These are phyloP conservation scores for Ostrea denselamellosa DNA, from an alignment of 1,140 invertebrate species.

Conservation along the genomic window DNA sequence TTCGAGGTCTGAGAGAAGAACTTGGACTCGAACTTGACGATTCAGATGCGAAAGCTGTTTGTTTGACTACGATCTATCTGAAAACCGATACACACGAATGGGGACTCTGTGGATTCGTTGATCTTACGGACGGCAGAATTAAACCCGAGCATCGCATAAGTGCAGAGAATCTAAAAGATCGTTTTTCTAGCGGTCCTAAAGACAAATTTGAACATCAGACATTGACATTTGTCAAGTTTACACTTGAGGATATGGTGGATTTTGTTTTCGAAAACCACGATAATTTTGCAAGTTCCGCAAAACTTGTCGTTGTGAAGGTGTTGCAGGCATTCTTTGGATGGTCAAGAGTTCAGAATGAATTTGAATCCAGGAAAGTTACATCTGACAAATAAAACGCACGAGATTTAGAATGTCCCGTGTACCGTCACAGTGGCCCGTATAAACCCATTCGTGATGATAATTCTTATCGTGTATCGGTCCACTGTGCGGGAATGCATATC, in stretches of 20 bases:
- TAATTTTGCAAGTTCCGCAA: constrained; percentile 62
- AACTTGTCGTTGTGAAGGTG: constrained; percentile 64
- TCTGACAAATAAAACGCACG: neutral
- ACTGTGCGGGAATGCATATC: too few relatives aligned
- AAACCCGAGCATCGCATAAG: constrained; percentile 49
- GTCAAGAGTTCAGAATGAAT: constrained; percentile 53
- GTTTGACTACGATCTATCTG: constrained; percentile 58
- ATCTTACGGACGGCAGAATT: constrained; percentile 55
- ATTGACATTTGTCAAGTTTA: constrained; percentile 53
- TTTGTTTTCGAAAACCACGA: constrained; percentile 60
- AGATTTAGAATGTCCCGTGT: too few relatives aligned
- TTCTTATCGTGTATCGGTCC: too few relatives aligned
- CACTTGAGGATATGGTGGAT: constrained; percentile 57
- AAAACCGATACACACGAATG: constrained; percentile 63
- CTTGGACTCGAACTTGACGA: constrained; percentile 56
- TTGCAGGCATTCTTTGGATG: constrained; percentile 60
- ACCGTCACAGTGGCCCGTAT: too few relatives aligned
- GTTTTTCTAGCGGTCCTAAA: constrained; percentile 59
- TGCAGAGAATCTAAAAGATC: constrained; percentile 50
- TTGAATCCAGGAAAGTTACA: constrained; percentile 45
- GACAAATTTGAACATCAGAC: constrained; percentile 63
- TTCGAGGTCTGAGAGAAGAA: constrained; percentile 57
- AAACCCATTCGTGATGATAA: too few relatives aligned
- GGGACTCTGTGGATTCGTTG: constrained; percentile 61
- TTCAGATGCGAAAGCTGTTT: constrained; percentile 54